Percentiles rank a stretch among this genome's conserved stretches.
phyloP scores from a whole-genome alignment of 2,113 vertebrate genomes.

The Pygathrix nemaeus region DNA sequence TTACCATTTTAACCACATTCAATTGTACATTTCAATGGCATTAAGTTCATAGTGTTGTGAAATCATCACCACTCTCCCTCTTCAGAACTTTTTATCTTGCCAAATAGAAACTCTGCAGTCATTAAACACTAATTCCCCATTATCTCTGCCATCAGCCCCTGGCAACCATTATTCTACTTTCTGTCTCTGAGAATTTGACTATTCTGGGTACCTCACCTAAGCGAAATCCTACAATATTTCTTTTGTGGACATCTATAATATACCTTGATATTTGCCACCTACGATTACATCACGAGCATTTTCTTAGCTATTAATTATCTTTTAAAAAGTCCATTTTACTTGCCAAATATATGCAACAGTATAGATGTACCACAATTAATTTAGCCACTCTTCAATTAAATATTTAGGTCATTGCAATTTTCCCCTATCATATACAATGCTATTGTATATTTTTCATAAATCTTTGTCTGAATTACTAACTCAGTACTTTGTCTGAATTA shows the following conservation, averaged over 20 bases:
- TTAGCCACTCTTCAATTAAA: not conserved
- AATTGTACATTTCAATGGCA: not conserved
- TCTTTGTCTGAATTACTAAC: conserved; percentile 1
- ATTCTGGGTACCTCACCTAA: not conserved
- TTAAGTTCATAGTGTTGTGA: not conserved
- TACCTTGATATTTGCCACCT: not conserved
- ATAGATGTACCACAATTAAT: not conserved
- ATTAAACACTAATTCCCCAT: not conserved
- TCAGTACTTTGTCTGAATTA: not conserved
- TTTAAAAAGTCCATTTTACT: conserved; percentile 34
- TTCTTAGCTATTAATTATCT: not conserved
- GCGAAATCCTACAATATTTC: not conserved
- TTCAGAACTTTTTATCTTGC: not conserved
- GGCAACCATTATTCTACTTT: not conserved
- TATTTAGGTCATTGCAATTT: not conserved
- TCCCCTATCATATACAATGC: not conserved
- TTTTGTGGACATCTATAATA: not conserved
- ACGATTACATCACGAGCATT: not conserved
- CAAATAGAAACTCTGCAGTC: not conserved
- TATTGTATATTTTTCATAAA: not conserved
- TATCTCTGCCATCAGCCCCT: rapidly evolving
- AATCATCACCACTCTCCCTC: not conserved
- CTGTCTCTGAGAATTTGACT: not conserved
- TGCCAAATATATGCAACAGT: not conserved
- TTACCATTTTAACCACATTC: not conserved